Percentiles rank a stretch among this genome's conserved stretches.
Evolutionary conservation across 2,113 vertebrate species (phyloP).

Genomic region (Charina bottae): DNA sequence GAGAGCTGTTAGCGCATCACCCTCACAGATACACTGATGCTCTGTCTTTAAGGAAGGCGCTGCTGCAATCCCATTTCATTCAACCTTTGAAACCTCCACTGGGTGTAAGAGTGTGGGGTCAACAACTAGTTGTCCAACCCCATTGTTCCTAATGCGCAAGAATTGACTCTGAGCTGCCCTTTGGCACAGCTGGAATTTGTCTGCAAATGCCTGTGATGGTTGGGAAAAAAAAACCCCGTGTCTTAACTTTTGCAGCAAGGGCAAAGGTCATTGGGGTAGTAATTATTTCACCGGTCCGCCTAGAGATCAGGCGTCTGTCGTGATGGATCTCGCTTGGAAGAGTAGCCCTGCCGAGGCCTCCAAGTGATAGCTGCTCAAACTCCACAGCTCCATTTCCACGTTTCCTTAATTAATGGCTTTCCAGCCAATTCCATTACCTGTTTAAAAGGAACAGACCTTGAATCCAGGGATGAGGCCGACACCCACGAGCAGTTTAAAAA

Average conservation of each 20-base stretch:
- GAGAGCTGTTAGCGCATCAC: slow-evolving; percentile 20
- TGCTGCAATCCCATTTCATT: slow-evolving; percentile 24
- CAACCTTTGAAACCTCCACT: slow-evolving; percentile 9
- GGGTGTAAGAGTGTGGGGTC: slow-evolving; percentile 40
- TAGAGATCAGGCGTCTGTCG: slow-evolving; percentile 27
- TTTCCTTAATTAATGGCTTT: slow-evolving; percentile 48
- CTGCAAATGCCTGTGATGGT: slow-evolving; percentile 1
- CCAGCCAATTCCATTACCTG: slow-evolving; percentile 53
- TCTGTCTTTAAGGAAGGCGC: slow-evolving; percentile 27
- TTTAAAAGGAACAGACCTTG: slow-evolving; percentile 53
- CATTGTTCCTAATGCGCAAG: background rate
- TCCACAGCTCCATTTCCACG: slow-evolving; percentile 41
- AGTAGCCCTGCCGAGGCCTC: slow-evolving; percentile 38
- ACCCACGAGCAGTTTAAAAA: slow-evolving; percentile 33
- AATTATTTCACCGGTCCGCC: slow-evolving; percentile 44
- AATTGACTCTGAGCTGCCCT: slow-evolving; percentile 35
- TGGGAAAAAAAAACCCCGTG: background rate
- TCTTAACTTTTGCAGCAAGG: slow-evolving; percentile 38
- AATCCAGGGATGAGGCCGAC: slow-evolving; percentile 62
- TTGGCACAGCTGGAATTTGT: background rate
- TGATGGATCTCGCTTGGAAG: slow-evolving; percentile 45
- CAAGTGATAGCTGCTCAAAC: slow-evolving; percentile 55
- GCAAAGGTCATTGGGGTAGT: slow-evolving; percentile 40
- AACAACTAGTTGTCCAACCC: slow-evolving; percentile 30
- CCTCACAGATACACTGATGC: slow-evolving; percentile 23